phyloP scores from a whole-genome alignment of 2,888 invertebrate genomes.

The Limenitis camilla region DNA sequence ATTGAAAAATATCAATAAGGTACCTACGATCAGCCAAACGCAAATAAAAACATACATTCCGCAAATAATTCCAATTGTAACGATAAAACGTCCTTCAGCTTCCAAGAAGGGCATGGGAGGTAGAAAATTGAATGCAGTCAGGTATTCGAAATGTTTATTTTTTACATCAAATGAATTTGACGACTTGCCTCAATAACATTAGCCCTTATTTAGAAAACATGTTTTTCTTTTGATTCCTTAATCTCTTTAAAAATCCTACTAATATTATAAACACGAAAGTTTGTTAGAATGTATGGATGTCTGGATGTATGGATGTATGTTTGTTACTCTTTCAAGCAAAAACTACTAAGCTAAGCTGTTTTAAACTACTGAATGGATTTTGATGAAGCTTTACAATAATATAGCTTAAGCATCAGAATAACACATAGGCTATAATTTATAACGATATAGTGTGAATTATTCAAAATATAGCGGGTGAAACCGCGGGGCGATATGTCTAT shows the following conservation, averaged over 20 bases:
- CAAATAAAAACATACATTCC: neutral
- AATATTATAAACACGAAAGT: neutral
- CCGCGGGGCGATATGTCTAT: no score
- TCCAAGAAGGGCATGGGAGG: conserved; percentile 23
- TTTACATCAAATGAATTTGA: conserved; percentile 1
- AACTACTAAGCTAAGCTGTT: no score
- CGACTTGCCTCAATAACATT: conserved; percentile 3
- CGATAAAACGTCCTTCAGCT: conserved; percentile 3
- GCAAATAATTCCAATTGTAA: neutral
- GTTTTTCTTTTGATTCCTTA: neutral
- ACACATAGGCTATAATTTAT: no score
- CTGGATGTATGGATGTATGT: neutral
- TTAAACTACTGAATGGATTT: no score
- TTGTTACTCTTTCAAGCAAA: no score
- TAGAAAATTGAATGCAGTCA: conserved; percentile 17
- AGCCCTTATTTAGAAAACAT: neutral
- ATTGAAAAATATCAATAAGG: no score
- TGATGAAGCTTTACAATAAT: no score
- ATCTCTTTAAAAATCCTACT: no score
- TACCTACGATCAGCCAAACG: no score
- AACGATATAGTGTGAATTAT: no score
- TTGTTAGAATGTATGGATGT: neutral
- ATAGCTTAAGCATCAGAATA: no score
- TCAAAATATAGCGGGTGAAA: no score
- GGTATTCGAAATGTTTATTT: conserved; percentile 10